Conservation (phyloP, 2,888 invertebrate genomes). For the Drosophila hamatofila region DNA sequence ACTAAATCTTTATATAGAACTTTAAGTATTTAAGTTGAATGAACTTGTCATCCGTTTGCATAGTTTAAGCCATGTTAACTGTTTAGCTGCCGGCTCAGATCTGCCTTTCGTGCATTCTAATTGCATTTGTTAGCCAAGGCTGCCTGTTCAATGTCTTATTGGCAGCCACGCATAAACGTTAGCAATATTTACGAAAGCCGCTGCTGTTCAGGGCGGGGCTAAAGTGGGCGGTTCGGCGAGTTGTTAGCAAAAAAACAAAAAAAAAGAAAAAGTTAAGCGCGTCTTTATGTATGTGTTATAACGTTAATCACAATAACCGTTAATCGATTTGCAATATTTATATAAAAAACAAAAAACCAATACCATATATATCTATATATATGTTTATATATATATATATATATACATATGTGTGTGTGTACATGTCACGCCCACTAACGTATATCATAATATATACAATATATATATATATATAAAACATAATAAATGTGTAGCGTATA, state of each 20-base stretch:
- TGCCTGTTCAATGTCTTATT: conserved; percentile 33
- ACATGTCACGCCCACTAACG: conserved; percentile 54
- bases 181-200: conserved; percentile 13
- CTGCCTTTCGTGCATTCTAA: background rate
- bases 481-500: conserved; percentile 45
- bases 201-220: conserved; percentile 1
- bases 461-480: conserved; percentile 22
- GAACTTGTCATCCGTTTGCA: conserved; percentile 10
- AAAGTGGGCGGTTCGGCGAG: background rate
- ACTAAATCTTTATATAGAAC: background rate
- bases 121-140: conserved; percentile 40
- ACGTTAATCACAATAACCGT: conserved; percentile 60
- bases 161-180: conserved; percentile 37
- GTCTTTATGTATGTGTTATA: conserved; percentile 49
- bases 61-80: background rate
- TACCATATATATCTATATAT: conserved; percentile 21
- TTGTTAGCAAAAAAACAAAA: conserved; percentile 1
- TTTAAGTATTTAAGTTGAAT: background rate
- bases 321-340: conserved; percentile 71
- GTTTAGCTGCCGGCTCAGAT: conserved; percentile 12
- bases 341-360: conserved; percentile 28
- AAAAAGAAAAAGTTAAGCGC: conserved; percentile 24
- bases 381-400: background rate
- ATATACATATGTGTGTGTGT: conserved; percentile 26
- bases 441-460: conserved; percentile 53